Evolutionary conservation across 2,888 invertebrate genomes (phyloP), one percentile per base, ranked within the genome.

Genomic region (Tubiluchus corallicola): DNA sequence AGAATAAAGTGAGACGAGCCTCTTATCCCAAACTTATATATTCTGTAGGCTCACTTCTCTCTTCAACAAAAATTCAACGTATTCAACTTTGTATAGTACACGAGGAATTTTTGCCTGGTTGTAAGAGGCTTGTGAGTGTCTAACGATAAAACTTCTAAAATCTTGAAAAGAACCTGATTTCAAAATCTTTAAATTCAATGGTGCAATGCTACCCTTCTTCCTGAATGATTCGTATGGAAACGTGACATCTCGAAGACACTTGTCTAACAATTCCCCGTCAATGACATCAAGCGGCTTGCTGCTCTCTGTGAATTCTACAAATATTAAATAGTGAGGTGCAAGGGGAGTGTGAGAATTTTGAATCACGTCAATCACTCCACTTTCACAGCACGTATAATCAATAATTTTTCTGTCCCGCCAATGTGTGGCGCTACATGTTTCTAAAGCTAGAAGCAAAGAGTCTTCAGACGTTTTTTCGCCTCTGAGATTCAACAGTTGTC

Each of bases 301-400:
- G n/a, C n/a, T n/a, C n/a, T n/a, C n/a, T n/a, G n/a, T n/a, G n/a
- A n/a, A n/a, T n/a, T n/a, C n/a, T n/a, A n/a, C n/a, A n/a, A n/a
- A n/a, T n/a, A n/a, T n/a, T n/a, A n/a, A n/a, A n/a, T n/a, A n/a
- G n/a, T n/a, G n/a, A n/a, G n/a, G n/a, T n/a, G n/a, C n/a, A n/a
- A n/a, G n/a, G n/a, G n/a, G n/a, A n/a, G n/a, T 29, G 29, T 9
- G 9, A 29, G 29, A 9, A 29, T n/a, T n/a, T 29, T 29, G 9
- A 29, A 29, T 9, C 29, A 9, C n/a, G 29, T 29, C 29, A 29
- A 29, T 9, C 9, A 29, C 9, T 9, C 9, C 29, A 29, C 29
- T 29, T 29, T 29, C 29, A n/a, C 29, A 29, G 29, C 29, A 29
- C 29, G 29, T 29, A n/a, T 29, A 29, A n/a, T 29, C 29, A n/a